Percentiles rank a stretch among this genome's conserved stretches.
Evolutionary conservation across 2,797 vertebrate species (phyloP).

Genomic region (Merluccius polli): DNA sequence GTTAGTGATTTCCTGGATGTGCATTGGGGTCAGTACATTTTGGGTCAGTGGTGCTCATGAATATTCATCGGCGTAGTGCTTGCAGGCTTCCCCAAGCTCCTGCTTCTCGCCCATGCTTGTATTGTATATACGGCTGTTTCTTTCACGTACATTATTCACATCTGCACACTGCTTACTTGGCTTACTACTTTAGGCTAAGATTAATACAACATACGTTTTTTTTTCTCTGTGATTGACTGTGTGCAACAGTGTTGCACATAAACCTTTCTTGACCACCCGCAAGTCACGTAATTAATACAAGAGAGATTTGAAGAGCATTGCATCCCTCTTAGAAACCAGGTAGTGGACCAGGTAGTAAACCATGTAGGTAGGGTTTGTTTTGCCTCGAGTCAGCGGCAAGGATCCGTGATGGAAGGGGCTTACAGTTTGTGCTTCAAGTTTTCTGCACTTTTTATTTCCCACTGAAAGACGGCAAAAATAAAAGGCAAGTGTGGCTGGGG

Average conservation of each 20-base stretch:
- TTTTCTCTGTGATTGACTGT: neutral
- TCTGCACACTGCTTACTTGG: neutral
- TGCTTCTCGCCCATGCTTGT: neutral
- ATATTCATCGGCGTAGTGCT: neutral
- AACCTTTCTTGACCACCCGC: neutral
- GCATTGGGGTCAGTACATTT: neutral
- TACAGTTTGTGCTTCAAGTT: neutral
- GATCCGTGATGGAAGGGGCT: neutral
- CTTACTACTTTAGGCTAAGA: neutral
- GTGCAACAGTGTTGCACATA: neutral
- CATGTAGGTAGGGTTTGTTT: neutral
- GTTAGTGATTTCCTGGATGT: neutral
- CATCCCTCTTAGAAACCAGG: neutral
- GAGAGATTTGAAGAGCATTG: neutral
- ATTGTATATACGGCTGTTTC: neutral
- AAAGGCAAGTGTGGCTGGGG: conserved; percentile 18
- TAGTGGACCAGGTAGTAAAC: conserved; percentile 4
- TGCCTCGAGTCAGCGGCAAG: neutral
- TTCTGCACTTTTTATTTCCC: neutral
- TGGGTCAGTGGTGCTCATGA: neutral
- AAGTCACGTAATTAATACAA: neutral
- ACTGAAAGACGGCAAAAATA: neutral
- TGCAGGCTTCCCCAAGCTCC: neutral
- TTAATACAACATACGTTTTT: neutral
- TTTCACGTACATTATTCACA: neutral